Conservation (phyloP, 2,797 vertebrate species). For the Diceros bicornis region DNA sequence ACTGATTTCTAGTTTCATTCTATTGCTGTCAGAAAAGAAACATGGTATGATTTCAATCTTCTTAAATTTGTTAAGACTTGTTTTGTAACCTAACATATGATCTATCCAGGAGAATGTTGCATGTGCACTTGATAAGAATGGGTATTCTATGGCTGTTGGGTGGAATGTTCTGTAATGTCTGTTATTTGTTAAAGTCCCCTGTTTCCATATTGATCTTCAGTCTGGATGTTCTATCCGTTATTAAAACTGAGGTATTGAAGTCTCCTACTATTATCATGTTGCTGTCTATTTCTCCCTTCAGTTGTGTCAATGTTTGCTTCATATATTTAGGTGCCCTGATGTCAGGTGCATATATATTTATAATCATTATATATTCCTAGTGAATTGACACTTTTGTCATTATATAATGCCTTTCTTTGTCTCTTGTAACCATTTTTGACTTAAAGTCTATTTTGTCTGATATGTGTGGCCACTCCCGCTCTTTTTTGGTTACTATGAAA, state of each 20-base stretch:
- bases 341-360: background rate
- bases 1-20: background rate
- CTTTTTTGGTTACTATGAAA: background rate
- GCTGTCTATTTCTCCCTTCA: background rate
- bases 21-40: background rate
- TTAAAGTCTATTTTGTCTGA: background rate
- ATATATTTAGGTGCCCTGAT: background rate
- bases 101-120: background rate
- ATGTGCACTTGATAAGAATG: background rate
- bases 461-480: background rate
- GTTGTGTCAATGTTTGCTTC: background rate
- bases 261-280: background rate
- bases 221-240: background rate
- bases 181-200: background rate
- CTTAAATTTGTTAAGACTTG: background rate
- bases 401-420: background rate
- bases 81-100: background rate
- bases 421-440: background rate
- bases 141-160: background rate
- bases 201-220: background rate
- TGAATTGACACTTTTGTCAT: background rate
- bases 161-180: background rate
- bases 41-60: background rate
- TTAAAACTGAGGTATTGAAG: background rate
- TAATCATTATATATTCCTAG: background rate